Conservation (phyloP, 2,797 vertebrate species). For the Gymnothorax reevesii region DNA sequence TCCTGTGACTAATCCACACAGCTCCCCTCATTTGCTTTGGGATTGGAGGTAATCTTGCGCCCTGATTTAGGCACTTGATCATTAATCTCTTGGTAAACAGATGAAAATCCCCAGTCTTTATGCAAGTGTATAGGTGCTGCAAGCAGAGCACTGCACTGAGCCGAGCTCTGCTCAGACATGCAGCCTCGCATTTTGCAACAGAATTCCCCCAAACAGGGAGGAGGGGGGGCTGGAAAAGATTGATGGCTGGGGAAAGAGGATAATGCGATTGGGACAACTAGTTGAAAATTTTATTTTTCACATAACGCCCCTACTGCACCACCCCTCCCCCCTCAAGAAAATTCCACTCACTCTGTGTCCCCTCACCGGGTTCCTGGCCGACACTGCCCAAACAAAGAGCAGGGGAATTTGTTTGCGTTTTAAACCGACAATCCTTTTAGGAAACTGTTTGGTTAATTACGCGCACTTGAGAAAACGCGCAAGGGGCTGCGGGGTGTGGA, state of each 20-base stretch:
- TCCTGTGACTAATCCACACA: not conserved
- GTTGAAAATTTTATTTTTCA: constrained; percentile 14
- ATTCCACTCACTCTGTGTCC: not conserved
- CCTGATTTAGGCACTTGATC: constrained; percentile 31
- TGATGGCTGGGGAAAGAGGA: not conserved
- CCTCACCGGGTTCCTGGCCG: constrained; percentile 10
- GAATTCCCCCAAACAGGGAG: constrained; percentile 22
- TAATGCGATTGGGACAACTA: constrained; percentile 19
- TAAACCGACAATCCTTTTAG: constrained; percentile 76
- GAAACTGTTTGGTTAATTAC: constrained; percentile 76
- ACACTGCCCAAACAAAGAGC: constrained; percentile 33
- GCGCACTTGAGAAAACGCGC: constrained; percentile 72
- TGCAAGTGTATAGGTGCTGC: constrained; percentile 2
- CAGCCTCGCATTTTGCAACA: constrained; percentile 18
- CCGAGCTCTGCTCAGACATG: constrained; percentile 28
- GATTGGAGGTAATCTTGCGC: constrained; percentile 31
- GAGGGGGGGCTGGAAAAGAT: not conserved
- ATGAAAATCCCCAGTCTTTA: constrained; percentile 26
- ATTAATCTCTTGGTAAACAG: constrained; percentile 35
- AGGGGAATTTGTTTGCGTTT: constrained; percentile 65
- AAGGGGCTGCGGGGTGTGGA: constrained; percentile 45
- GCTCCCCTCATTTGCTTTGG: constrained; percentile 26
- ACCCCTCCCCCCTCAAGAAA: not conserved
- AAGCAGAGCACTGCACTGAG: not conserved
- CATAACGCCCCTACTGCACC: not conserved